Base-by-base conservation (phyloP, 2,888 invertebrate genomes). In the Muschampia plurimacula region DNA sequence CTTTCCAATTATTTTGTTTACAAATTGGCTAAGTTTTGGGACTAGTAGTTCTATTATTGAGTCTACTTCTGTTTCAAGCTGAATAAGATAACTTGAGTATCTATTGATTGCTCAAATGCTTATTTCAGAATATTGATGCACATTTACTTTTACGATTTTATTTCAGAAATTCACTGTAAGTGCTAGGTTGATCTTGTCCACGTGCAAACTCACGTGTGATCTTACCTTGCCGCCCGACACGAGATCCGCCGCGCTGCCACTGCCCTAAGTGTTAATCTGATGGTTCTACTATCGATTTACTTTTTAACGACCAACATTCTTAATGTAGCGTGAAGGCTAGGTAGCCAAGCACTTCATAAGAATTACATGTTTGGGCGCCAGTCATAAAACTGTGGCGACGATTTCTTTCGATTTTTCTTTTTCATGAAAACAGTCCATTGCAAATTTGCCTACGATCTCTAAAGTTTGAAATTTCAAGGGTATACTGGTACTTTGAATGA, bases 1-100 rank as follows among this genome's bases (percentile, higher is more conserved):
- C 28, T 67, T 67, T 59, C 63, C 63, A 44, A 63, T 63, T 63
- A 63, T 28, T 59, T 44, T 67, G 59, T 67, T 67, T 8, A 39
- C 13, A 55, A 60, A 55, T 57, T 55, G 55, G 55, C 22, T 67
- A 67, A 57, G 39, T 55, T 39, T 36, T 22, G 60, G 63, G 63
- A 39, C 10, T 44, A 1, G 63, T 63, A n/a, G 44, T 63, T 44
- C 28, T 6, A 57, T 57, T 32, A 57, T 57, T 32, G 12, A 59
- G 32, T 13, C 59, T 59, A 7, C 13, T 62, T 8, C 39, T 62
- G 9, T 62, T 62, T 39, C 39, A 36, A 60, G 15, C 13, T 62
- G 15, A 59, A 59, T 12, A 32, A 5, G 28, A 57, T 57, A 28
- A 9, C 46, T 46, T 41, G 41, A 10, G 41, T 41, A 41, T 41